Base-by-base conservation (phyloP, 2,113 vertebrate genomes). In the Collichthys lucidus region DNA sequence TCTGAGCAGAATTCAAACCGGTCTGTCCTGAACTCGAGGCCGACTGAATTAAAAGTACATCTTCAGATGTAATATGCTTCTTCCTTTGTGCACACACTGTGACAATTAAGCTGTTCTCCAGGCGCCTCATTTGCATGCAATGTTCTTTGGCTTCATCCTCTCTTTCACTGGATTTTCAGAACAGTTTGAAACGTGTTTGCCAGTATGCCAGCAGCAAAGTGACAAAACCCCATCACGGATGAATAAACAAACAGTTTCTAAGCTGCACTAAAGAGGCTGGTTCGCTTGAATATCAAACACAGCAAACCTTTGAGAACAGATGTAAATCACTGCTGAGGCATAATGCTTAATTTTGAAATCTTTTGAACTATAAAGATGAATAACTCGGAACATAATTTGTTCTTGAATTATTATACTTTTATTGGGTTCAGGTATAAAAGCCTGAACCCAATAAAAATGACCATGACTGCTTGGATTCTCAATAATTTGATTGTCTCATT, bases 1-100 rank as follows among this genome's bases (percentile, higher is more conserved):
- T 77, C 72, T 75, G 60, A 82, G 67, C 68, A 40, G 46, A 66
- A 66, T 68, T 86, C 57, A 79, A 66, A 50, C 55, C 55, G 60
- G 60, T 80, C 70, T 80, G 52, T 70, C 55, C 24, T 53, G 14
- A 29, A 79, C 80, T 74, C 0, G 2, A 82, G 78, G 20, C 63
- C 52, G 64, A 31, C 19, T 31, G 46, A 67, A 67, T 61, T 66
- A 26, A 88, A 70, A 71, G 66, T 20, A 22, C 50, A 68, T 60
- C 63, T 40, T 87, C 60, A 72, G n/a, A 79, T 79, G 65, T 69
- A 67, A 62, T 62, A 53, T 16, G 42, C 57, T 72, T 77, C 35
- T 0, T 6, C 65, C 20, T 40, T 40, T 60, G 40, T 80, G 35
- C 64, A 22, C 66, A 57, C 46, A 11, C 53, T 40, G 44, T 26